Percentiles rank a stretch among this genome's conserved stretches.
phyloP scores from a whole-genome alignment of 2,113 vertebrate genomes.

The Hyperopisus bebe region DNA sequence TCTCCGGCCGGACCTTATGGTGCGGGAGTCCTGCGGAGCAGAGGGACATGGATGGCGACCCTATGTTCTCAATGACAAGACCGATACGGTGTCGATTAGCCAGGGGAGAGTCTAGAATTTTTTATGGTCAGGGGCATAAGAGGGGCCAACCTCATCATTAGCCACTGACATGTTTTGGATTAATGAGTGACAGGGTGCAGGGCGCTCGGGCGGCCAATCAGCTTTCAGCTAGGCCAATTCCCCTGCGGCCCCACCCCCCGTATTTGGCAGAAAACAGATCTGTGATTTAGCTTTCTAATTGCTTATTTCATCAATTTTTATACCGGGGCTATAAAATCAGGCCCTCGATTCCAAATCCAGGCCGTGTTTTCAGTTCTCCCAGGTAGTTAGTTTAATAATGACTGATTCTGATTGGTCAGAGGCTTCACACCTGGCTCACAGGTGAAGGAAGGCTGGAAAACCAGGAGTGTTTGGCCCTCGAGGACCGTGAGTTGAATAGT shows the following conservation, averaged over 20 bases:
- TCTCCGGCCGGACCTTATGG: conserved; percentile 67
- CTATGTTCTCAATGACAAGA: not conserved
- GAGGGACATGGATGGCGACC: not conserved
- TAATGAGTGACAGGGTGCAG: not conserved
- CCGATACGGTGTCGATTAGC: not conserved
- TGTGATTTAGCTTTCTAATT: not conserved
- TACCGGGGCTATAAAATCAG: too few relatives aligned
- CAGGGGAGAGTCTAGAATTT: not conserved
- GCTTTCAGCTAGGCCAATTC: not conserved
- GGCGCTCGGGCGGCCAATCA: not conserved
- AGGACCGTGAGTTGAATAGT: too few relatives aligned
- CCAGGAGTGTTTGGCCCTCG: too few relatives aligned
- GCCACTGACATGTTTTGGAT: not conserved
- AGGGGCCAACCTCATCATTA: not conserved
- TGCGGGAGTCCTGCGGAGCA: conserved; percentile 64
- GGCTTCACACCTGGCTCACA: too few relatives aligned
- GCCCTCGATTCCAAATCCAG: too few relatives aligned
- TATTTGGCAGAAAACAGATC: not conserved
- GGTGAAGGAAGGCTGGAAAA: too few relatives aligned
- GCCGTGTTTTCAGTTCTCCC: too few relatives aligned
- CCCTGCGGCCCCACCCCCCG: not conserved
- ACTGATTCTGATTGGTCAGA: too few relatives aligned
- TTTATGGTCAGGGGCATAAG: not conserved
- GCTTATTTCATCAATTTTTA: not conserved
- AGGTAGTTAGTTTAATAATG: too few relatives aligned